phyloP scores from a whole-genome alignment of 2,113 vertebrate species.

The Urocynchramus pylzowi region DNA sequence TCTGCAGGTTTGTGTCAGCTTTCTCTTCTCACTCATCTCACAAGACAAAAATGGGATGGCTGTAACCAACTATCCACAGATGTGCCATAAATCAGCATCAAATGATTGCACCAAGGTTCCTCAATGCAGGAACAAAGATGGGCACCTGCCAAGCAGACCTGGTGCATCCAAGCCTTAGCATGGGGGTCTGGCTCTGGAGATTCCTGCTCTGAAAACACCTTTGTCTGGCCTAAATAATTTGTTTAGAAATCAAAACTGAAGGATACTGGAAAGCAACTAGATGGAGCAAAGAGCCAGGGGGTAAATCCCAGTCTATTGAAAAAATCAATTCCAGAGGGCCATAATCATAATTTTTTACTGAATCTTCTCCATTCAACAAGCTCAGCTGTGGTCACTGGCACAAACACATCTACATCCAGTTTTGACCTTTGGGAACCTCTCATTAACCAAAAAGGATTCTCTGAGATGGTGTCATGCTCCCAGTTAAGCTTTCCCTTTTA shows the following conservation, averaged over 20 bases:
- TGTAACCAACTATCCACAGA: neutral
- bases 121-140: neutral
- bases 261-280: neutral
- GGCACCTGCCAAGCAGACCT: neutral
- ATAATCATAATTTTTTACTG: neutral
- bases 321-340: neutral
- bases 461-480: neutral
- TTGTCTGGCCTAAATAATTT: neutral
- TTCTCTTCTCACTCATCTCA: neutral
- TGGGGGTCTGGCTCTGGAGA: neutral
- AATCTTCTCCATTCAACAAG: neutral
- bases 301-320: neutral
- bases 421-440: neutral
- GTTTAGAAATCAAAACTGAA: neutral
- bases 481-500: neutral
- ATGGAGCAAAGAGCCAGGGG: neutral
- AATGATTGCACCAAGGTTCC: neutral
- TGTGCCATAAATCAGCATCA: neutral
- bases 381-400: neutral
- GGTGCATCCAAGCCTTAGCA: neutral
- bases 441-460: neutral
- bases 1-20: neutral
- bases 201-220: neutral
- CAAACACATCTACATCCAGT: neutral
- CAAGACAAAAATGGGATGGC: neutral